Conservation (phyloP, 2,113 vertebrate species). For the Oceanites oceanicus region DNA sequence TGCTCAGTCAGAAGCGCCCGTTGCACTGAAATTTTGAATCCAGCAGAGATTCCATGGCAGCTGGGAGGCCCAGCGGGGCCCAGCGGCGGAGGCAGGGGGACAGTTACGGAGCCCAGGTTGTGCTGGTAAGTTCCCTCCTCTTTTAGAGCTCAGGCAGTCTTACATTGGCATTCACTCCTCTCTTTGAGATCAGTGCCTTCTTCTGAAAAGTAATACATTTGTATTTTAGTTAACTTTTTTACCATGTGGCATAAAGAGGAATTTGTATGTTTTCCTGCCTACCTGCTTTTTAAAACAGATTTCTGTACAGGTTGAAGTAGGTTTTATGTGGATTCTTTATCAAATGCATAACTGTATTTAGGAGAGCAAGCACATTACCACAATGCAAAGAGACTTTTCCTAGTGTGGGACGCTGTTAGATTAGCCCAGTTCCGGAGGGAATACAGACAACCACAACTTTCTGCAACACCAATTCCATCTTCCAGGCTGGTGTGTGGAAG, state of each 20-base stretch:
- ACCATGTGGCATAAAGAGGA: background rate
- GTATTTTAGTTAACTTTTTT: background rate
- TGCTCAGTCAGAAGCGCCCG: fast-evolving
- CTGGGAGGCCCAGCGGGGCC: background rate
- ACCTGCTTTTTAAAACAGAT: background rate
- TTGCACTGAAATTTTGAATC: background rate
- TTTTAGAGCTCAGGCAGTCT: background rate
- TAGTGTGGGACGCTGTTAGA: background rate
- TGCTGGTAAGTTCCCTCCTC: background rate
- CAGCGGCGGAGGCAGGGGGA: too few species aligned
- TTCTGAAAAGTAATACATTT: background rate
- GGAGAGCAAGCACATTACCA: background rate
- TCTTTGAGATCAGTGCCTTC: background rate
- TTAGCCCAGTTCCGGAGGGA: background rate
- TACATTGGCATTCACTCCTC: background rate
- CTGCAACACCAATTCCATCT: background rate
- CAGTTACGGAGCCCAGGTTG: fast-evolving
- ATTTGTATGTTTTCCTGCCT: background rate
- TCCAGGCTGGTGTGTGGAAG: background rate
- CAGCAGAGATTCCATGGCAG: fast-evolving
- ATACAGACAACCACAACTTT: background rate
- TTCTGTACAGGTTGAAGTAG: fast-evolving
- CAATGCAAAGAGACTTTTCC: fast-evolving
- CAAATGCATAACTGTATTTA: background rate
- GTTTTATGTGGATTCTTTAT: background rate